A percentile compares a stretch with the other conserved stretches of the same genome.
phyloP scores from a whole-genome alignment of 2,888 invertebrate species.

The Apodemia hepburni region DNA sequence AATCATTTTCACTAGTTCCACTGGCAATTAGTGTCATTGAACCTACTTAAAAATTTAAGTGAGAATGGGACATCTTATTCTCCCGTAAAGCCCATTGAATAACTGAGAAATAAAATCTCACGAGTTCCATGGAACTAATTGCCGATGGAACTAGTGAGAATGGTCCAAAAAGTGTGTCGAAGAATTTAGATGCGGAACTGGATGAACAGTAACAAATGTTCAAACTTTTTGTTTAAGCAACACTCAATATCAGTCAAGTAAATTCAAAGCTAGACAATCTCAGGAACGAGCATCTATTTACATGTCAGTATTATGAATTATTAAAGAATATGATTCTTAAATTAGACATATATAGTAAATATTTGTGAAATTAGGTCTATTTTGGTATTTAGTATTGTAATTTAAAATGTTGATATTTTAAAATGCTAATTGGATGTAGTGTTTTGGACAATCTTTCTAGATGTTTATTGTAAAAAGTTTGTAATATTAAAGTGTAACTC shows the following conservation, averaged over 20 bases:
- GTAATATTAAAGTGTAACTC: neutral
- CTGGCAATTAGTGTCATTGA: too few species aligned
- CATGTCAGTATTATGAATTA: constrained; percentile 2
- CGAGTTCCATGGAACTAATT: too few species aligned
- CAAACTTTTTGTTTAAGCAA: neutral
- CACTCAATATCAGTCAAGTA: neutral
- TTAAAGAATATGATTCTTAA: neutral
- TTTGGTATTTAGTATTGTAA: constrained; percentile 1
- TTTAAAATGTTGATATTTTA: constrained; percentile 1
- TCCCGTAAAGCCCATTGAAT: too few species aligned
- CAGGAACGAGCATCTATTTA: neutral
- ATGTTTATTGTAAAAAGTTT: constrained; percentile 1
- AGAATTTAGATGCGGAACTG: neutral
- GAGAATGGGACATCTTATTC: too few species aligned
- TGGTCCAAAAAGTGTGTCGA: too few species aligned
- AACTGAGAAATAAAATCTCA: too few species aligned
- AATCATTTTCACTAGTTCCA: too few species aligned
- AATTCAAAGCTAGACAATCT: neutral
- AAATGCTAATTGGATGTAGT: constrained; percentile 6
- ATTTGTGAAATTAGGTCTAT: constrained; percentile 1
- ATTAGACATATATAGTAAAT: neutral
- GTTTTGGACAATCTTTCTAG: neutral
- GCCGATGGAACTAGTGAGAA: too few species aligned
- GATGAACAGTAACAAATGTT: too few species aligned
- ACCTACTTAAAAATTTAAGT: too few species aligned